Percentiles rank a stretch among this genome's conserved stretches.
Evolutionary conservation across 1,140 invertebrate genomes (phyloP).

Genomic region (Rhopalosiphum padi): DNA sequence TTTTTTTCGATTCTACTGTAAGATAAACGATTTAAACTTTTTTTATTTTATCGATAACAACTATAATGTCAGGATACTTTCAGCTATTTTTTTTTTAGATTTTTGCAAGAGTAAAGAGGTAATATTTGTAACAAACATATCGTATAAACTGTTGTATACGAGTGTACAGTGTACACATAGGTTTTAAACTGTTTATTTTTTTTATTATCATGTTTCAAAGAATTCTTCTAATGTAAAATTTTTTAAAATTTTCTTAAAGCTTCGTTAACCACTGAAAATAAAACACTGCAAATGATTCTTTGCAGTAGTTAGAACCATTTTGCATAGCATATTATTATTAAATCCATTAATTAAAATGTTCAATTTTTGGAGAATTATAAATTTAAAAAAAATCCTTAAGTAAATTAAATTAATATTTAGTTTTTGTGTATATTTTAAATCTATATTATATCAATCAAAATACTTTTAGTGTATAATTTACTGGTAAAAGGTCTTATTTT

Average conservation of each 20-base stretch:
- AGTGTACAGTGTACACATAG: not conserved
- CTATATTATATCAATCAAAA: not conserved
- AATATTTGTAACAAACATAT: not conserved
- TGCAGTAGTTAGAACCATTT: not conserved
- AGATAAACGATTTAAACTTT: not conserved
- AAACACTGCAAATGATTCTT: not conserved
- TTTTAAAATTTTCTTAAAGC: not conserved
- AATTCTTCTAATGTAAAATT: not conserved
- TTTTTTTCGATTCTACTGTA: not conserved
- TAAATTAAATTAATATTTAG: too few species aligned
- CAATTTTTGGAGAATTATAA: not conserved
- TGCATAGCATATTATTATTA: not conserved
- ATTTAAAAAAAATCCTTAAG: not conserved
- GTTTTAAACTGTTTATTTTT: not conserved
- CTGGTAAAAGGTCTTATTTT: not conserved
- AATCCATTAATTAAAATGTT: not conserved
- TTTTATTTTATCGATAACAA: not conserved
- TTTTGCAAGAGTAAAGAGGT: not conserved
- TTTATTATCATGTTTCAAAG: not conserved
- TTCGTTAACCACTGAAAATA: not conserved
- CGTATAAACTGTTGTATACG: not conserved
- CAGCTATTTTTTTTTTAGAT: not conserved
- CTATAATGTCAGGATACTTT: not conserved
- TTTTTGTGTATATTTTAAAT: too few species aligned
- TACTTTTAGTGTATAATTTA: not conserved